Percentiles rank a stretch among this genome's conserved stretches.
phyloP scores from a whole-genome alignment of 2,888 invertebrate genomes.

The Drosophila neonasuta region DNA sequence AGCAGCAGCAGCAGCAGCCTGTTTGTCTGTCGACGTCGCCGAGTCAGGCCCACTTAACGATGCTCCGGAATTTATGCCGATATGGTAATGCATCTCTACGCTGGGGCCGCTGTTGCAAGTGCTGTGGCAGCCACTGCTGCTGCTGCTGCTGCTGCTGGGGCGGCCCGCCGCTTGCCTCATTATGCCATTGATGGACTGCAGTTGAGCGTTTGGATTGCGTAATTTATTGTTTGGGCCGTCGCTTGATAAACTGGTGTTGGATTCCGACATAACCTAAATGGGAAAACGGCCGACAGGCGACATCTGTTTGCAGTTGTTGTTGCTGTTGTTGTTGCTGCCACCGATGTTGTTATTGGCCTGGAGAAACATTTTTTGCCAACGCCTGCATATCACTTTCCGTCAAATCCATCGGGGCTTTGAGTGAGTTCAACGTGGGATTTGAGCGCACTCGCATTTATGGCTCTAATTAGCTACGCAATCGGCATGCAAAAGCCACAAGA shows the following conservation, averaged over 20 bases:
- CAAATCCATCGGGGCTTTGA: conserved; percentile 68
- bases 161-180: conserved; percentile 66
- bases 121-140: conserved; percentile 18
- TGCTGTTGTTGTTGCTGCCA: conserved; percentile 10
- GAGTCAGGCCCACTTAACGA: conserved; percentile 74
- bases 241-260: conserved; percentile 77
- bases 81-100: conserved; percentile 77
- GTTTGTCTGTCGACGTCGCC: conserved; percentile 56
- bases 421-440: conserved; percentile 56
- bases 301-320: conserved; percentile 55
- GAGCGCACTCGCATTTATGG: conserved; percentile 65
- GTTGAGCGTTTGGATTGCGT: conserved; percentile 80
- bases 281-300: conserved; percentile 66
- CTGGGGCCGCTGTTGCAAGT: conserved; percentile 42
- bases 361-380: conserved; percentile 69
- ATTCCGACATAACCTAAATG: conserved; percentile 69
- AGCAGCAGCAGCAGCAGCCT: conserved; percentile 34
- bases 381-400: conserved; percentile 76
- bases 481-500: conserved; percentile 72
- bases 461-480: conserved; percentile 81
- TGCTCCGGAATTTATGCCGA: conserved; percentile 80
- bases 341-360: conserved; percentile 21
- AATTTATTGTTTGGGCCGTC: conserved; percentile 80
- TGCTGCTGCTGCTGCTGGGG: conserved; percentile 42
- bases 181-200: conserved; percentile 79